phyloP scores from a whole-genome alignment of 92 coral and sea anemone genomes.

The Desmophyllum pertusum region DNA sequence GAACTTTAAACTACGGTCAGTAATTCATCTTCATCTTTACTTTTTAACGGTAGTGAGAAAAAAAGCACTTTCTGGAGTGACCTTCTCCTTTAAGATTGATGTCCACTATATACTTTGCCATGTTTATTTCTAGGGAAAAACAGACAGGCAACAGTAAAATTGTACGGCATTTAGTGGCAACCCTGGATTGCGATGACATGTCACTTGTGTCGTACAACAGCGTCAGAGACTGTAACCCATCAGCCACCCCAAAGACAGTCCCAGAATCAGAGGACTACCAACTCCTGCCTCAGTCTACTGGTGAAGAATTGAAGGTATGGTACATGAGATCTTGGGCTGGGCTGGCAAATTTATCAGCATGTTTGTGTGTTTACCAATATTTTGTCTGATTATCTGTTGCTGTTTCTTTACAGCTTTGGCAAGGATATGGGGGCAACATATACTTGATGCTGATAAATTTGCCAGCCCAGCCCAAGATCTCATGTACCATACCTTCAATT shows the following conservation, averaged over 20 bases:
- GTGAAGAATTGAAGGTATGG: constrained; percentile 36
- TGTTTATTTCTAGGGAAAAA: background rate
- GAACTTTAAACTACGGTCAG: no score
- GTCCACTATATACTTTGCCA: background rate
- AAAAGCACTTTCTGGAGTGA: no score
- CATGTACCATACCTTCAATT: constrained; percentile 39
- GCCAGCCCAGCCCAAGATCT: no score
- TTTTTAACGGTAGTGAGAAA: no score
- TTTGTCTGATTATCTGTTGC: background rate
- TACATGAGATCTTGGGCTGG: no score
- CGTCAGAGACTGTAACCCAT: constrained; percentile 57
- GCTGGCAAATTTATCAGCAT: constrained; percentile 36
- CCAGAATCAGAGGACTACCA: constrained; percentile 12
- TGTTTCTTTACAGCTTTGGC: constrained; percentile 60
- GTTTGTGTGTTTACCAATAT: background rate
- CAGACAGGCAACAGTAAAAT: background rate
- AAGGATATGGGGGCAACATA: constrained; percentile 84
- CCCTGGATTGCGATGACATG: constrained; percentile 50
- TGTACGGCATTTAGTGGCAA: constrained; percentile 4
- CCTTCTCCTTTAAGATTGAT: no score
- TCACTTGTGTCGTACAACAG: constrained; percentile 82
- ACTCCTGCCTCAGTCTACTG: constrained; percentile 9
- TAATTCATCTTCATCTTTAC: no score
- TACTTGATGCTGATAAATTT: constrained; percentile 68
- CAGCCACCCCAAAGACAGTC: constrained; percentile 13